Percentiles rank a stretch among this genome's conserved stretches.
These are phyloP conservation scores for Xanthorhoe spadicearia DNA, from an alignment of 2,888 invertebrate genomes.

Conservation along the genomic window DNA sequence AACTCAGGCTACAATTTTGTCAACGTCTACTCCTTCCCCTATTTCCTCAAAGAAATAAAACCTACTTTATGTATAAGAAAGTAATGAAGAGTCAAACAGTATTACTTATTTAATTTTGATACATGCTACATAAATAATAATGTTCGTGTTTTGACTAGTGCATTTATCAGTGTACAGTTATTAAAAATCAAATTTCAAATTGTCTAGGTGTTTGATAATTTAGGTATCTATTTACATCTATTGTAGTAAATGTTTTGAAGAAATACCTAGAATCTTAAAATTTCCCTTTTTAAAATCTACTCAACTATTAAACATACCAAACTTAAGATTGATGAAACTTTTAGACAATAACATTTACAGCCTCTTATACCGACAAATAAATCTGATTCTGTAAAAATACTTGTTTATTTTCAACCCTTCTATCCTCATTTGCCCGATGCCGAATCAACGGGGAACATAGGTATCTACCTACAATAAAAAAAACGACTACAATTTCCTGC, in stretches of 20 bases:
- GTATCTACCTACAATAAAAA: too few species aligned
- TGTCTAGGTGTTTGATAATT: conserved; percentile 21
- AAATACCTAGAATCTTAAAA: conserved; percentile 16
- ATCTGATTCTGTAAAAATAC: conserved; percentile 72
- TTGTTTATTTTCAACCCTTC: conserved; percentile 38
- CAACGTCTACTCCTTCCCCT: conserved; percentile 44
- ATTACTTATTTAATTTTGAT: conserved; percentile 68
- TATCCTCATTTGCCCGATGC: neutral
- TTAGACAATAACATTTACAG: conserved; percentile 83
- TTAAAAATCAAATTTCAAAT: conserved; percentile 25
- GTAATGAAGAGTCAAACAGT: conserved; percentile 75
- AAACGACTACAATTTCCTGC: too few species aligned
- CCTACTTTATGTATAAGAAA: conserved; percentile 52
- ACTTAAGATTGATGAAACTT: conserved; percentile 74
- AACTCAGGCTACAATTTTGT: conserved; percentile 11
- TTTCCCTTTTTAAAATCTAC: conserved; percentile 48
- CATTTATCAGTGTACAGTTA: conserved; percentile 56
- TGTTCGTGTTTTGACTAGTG: conserved; percentile 59
- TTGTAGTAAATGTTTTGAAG: conserved; percentile 45
- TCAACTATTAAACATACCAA: conserved; percentile 59
- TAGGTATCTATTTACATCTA: conserved; percentile 1
- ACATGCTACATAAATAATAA: conserved; percentile 51
- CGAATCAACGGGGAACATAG: too few species aligned
- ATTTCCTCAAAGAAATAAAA: conserved; percentile 48
- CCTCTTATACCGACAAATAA: conserved; percentile 80